Percentiles rank a stretch among this genome's conserved stretches.
These are phyloP conservation scores for Microctenopoma lineatum DNA, from an alignment of 2,797 vertebrate genomes.

Conservation along the genomic window DNA sequence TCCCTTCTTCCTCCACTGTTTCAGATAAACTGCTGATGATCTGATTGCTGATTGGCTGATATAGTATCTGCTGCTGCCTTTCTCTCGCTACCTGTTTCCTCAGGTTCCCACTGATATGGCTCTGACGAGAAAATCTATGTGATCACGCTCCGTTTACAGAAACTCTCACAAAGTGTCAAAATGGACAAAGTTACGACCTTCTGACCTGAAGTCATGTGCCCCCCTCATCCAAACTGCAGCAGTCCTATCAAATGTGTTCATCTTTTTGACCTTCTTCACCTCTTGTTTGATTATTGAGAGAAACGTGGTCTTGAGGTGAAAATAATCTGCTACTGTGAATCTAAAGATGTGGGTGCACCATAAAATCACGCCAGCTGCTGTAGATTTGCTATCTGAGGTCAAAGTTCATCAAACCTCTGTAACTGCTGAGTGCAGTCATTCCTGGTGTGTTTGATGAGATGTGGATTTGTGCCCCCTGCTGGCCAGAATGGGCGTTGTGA, in stretches of 20 bases:
- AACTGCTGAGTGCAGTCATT: neutral
- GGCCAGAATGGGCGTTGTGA: conserved; percentile 2
- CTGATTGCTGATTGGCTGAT: conserved; percentile 31
- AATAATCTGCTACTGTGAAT: neutral
- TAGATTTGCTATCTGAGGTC: neutral
- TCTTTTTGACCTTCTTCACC: conserved; percentile 30
- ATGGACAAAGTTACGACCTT: conserved; percentile 13
- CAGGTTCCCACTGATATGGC: conserved; percentile 55
- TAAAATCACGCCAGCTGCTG: too few species aligned
- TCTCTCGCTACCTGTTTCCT: conserved; percentile 30
- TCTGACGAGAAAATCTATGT: conserved; percentile 77
- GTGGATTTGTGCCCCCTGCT: conserved; percentile 53
- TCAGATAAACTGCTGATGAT: conserved; percentile 26
- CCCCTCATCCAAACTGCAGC: neutral
- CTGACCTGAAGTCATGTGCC: conserved; percentile 33
- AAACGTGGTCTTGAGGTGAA: neutral
- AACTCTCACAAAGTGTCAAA: conserved; percentile 37
- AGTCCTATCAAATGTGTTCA: neutral
- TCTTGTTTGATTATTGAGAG: neutral
- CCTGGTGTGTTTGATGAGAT: neutral
- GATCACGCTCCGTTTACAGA: conserved; percentile 25
- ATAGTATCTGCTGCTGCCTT: conserved; percentile 17
- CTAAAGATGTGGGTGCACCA: conserved; percentile 7
- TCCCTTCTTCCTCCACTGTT: conserved; percentile 39
- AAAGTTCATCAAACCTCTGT: neutral